Evolutionary conservation across 92 coral and sea anemone genomes (phyloP).

Genomic region (Palythoa heliodiscus): DNA sequence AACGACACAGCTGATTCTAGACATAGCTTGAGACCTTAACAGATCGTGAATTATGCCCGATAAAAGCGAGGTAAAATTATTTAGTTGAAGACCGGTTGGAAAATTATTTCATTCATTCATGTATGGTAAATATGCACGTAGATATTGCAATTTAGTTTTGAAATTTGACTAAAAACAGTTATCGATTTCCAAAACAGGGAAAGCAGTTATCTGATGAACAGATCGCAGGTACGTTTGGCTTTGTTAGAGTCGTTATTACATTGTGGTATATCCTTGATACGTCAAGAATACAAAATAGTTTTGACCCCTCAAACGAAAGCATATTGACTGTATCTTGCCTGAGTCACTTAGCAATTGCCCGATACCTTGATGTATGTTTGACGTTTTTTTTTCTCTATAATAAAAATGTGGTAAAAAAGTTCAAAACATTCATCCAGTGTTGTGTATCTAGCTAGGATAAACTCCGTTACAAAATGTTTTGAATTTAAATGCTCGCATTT

Average conservation of each 20-base stretch:
- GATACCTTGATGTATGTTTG: background rate
- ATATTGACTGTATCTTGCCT: background rate
- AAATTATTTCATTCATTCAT: background rate
- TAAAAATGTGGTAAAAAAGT: background rate
- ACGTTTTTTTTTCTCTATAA: background rate
- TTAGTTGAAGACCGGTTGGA: background rate
- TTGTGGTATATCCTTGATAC: background rate
- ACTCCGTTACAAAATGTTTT: background rate
- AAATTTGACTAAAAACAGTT: constrained; percentile 16
- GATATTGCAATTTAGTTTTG: constrained; percentile 23
- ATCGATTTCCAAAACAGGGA: constrained; percentile 23
- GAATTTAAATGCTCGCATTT: constrained; percentile 5
- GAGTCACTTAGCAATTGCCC: background rate
- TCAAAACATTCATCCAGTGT: background rate
- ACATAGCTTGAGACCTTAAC: background rate
- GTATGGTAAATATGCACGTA: constrained; percentile 1
- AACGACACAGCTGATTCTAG: background rate
- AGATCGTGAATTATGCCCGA: constrained; percentile 24
- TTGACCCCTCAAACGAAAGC: background rate
- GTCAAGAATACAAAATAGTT: background rate
- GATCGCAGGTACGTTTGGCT: constrained; percentile 35
- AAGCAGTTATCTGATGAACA: constrained; percentile 40
- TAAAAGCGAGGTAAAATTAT: constrained; percentile 33
- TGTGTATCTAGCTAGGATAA: background rate
- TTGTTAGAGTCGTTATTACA: background rate